Percentiles rank a stretch among this genome's conserved stretches.
phyloP scores from a whole-genome alignment of 2,797 vertebrate species.

The Acipenser ruthenus region DNA sequence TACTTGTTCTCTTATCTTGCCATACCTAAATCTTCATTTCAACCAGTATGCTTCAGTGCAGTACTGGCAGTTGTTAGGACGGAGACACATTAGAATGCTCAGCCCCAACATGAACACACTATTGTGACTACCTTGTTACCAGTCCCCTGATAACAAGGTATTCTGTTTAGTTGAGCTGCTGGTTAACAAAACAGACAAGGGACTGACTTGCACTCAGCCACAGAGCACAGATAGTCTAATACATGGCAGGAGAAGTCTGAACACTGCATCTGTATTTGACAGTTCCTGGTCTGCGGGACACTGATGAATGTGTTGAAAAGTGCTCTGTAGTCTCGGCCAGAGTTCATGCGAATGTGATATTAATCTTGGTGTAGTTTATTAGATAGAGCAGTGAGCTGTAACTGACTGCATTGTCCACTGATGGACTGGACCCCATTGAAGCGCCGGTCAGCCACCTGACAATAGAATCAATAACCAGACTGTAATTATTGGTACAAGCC shows the following conservation, averaged over 20 bases:
- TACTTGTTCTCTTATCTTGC: too few relatives aligned
- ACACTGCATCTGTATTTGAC: neutral
- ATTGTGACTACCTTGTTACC: too few relatives aligned
- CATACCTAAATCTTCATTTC: too few relatives aligned
- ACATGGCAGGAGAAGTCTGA: neutral
- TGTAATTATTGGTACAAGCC: constrained; percentile 46
- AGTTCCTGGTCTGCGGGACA: neutral
- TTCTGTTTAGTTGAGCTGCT: neutral
- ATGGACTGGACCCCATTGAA: constrained; percentile 63
- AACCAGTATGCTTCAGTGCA: too few relatives aligned
- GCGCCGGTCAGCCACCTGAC: constrained; percentile 63
- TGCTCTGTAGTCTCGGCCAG: constrained; percentile 3
- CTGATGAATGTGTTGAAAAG: constrained; percentile 8
- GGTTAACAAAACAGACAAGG: neutral
- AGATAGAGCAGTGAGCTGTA: constrained; percentile 68
- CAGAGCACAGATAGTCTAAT: neutral
- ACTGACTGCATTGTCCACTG: constrained; percentile 74
- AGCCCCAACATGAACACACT: too few relatives aligned
- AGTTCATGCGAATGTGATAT: constrained; percentile 53
- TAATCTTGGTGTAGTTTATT: constrained; percentile 73
- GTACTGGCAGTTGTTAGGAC: too few relatives aligned
- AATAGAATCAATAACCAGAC: constrained; percentile 71
- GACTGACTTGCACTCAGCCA: neutral
- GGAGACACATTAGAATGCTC: too few relatives aligned
- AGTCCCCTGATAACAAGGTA: too few relatives aligned